Conservation (phyloP, 1,140 invertebrate genomes). For the Ceratosolen fusciceps region DNA sequence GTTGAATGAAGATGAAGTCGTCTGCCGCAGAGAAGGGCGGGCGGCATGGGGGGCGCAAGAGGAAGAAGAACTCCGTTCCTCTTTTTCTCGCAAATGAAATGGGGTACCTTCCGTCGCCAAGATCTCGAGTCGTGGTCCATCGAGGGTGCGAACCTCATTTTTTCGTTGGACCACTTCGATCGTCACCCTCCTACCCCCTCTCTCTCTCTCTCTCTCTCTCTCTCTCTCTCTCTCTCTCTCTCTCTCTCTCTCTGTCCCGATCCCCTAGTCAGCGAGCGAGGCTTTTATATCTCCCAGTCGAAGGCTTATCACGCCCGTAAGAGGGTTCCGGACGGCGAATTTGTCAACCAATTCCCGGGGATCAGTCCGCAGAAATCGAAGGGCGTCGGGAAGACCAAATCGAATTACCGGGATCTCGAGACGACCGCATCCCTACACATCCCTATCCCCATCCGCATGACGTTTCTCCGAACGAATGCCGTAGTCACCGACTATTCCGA, state of each 20-base stretch:
- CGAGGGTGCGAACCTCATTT: conserved; percentile 57
- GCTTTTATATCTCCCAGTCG: conserved; percentile 42
- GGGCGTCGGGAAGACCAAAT: conserved; percentile 55
- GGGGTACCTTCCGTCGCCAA: conserved; percentile 57
- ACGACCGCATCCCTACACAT: background rate
- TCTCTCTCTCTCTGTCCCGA: background rate
- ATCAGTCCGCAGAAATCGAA: conserved; percentile 58
- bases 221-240: background rate
- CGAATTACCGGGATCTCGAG: conserved; percentile 58
- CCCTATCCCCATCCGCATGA: no score
- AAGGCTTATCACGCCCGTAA: conserved; percentile 60
- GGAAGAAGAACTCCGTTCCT: background rate
- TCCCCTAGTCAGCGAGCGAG: no score
- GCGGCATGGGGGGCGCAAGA: conserved; percentile 54
- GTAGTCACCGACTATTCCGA: background rate
- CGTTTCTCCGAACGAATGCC: no score
- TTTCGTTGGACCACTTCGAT: conserved; percentile 17
- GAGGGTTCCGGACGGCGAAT: conserved; percentile 54
- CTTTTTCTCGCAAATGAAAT: conserved; percentile 62
- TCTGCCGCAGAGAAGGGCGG: background rate
- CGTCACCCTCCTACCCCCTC: background rate
- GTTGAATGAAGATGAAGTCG: conserved; percentile 45
- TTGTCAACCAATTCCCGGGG: conserved; percentile 59
- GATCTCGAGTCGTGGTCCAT: conserved; percentile 47
- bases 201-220: background rate